Evolutionary conservation across 2,888 invertebrate species (phyloP), one percentile per base, ranked within the genome.

Genomic region (Synanthedon vespiformis): DNA sequence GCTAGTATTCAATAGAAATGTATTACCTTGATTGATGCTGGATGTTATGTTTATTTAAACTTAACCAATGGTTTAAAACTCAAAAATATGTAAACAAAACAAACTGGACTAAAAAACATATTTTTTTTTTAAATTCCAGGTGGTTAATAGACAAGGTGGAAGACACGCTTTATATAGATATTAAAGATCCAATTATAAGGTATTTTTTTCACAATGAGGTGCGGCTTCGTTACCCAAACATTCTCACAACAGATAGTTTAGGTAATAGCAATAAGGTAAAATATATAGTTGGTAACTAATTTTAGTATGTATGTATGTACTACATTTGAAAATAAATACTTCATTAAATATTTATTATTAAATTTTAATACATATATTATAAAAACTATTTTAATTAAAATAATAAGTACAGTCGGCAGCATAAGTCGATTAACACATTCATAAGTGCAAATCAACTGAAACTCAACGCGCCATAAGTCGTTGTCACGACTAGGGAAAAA

Each of bases 141-240:
- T 86, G 87, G 83, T 53, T 81, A 2, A 61, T 57, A 10, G 58
- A 53, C n/a, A 70, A 63, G 55, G 64, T 76, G 52, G 76, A 89
- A 11, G 70, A 67, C 1, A 80, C 80, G 52, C 63, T 80, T 62
- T 87, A 81, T 58, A 61, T 89, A 48, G 74, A 84, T 48, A 62
- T 85, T 0, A 59, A 71, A n/a, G 82, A 74, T 61, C 87, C 87
- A 41, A 70, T 89, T 55, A 65, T 90, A 12, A 70, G 88, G 52
- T 92, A 89, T 72, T 72, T 90, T 14, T 61, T 90, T n/a, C 91
- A 92, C 61, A 88, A 83, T 60, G 89, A 89, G 62, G 69, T 93
- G 18, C 79, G 91, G 53, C 70, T 67, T 22, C 77, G 88, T 50
- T 92, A 90, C 65, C 80, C 88, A 0, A 58, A 67, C 11, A 64